Evolutionary conservation across 2,888 invertebrate genomes (phyloP), one percentile per base, ranked within the genome.

Genomic region (Lordiphosa fenestrarum): DNA sequence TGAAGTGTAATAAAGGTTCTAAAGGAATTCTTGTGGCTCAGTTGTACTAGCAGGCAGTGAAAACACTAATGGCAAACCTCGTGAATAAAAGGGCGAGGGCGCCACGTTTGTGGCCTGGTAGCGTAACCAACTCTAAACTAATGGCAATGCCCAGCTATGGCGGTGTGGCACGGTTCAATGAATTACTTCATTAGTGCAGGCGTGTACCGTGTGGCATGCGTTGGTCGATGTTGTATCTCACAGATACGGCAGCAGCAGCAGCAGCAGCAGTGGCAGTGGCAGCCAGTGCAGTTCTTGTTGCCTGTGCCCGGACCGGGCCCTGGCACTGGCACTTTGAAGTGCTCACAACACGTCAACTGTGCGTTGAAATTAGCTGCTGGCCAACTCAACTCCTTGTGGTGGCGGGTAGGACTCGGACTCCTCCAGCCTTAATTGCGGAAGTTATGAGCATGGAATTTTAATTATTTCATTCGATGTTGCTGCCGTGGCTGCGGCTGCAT

Each of bases 141-240:
- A 77, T 65, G 65, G 65, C 53, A 50, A 37, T 71, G 73, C 70
- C 73, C 30, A 53, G 50, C 51, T 51, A 57, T 63, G 64, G 54
- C 69, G 69, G 69, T 82, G 76, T 82, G 71, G 75, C 73, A 84
- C 75, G 85, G 86, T 85, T 85, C 84, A 85, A 84, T 85, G 84
- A 85, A 85, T 84, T 85, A 84, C 84, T 85, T 85, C 86, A 85
- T 85, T 85, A 85, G 85, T 66, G 86, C 77, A 76, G 76, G 71
- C 77, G 66, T 84, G 71, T 71, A 61, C 64, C 62, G 66, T 83
- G 81, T 69, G 69, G 83, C 78, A 78, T 78, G 84, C 78, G 83
- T 84, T 60, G 75, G 49, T 50, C 61, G 61, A 25, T 23, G 25
- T 37, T 71, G 71, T 75, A 75, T 68, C 57, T 71, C 12, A 52